phyloP scores from a whole-genome alignment of 2,113 vertebrate genomes.

The Cryptomyrus ogoouensis region DNA sequence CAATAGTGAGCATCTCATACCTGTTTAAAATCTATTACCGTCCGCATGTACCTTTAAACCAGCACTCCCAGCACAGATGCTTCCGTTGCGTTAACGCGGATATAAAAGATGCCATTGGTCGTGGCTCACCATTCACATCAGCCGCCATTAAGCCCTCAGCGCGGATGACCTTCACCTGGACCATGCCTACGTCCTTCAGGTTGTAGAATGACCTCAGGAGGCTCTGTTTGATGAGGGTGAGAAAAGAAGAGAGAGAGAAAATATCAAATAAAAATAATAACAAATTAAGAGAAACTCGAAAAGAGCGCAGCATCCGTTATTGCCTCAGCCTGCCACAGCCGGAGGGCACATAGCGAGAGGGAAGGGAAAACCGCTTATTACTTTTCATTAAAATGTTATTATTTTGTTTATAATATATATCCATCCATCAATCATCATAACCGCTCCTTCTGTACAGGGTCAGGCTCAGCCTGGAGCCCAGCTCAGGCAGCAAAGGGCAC shows the following conservation, averaged over 20 bases:
- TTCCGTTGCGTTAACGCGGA: background rate
- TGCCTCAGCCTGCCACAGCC: background rate
- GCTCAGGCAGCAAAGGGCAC: background rate
- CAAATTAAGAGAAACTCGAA: background rate
- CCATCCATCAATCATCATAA: background rate
- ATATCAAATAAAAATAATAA: slow-evolving; percentile 13
- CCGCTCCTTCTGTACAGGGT: background rate
- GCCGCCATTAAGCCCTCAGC: slow-evolving; percentile 90
- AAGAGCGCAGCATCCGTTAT: background rate
- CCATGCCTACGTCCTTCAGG: slow-evolving; percentile 80
- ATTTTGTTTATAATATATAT: background rate
- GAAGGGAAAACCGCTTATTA: background rate
- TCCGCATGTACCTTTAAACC: background rate
- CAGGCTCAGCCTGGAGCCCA: background rate
- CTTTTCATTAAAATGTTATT: slow-evolving; percentile 5
- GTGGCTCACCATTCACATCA: slow-evolving; percentile 75
- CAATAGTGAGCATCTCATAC: background rate
- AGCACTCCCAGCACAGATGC: background rate
- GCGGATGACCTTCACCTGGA: slow-evolving; percentile 88
- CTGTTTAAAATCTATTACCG: background rate
- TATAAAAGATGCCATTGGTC: background rate
- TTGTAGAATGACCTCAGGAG: slow-evolving; percentile 67
- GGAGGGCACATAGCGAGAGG: background rate
- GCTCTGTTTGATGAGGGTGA: slow-evolving; percentile 60
- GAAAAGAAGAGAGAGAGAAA: slow-evolving; percentile 30